Percentiles rank a stretch among this genome's conserved stretches.
Evolutionary conservation across 92 coral and sea anemone species (phyloP).

Genomic region (Zoanthus sansibaricus): DNA sequence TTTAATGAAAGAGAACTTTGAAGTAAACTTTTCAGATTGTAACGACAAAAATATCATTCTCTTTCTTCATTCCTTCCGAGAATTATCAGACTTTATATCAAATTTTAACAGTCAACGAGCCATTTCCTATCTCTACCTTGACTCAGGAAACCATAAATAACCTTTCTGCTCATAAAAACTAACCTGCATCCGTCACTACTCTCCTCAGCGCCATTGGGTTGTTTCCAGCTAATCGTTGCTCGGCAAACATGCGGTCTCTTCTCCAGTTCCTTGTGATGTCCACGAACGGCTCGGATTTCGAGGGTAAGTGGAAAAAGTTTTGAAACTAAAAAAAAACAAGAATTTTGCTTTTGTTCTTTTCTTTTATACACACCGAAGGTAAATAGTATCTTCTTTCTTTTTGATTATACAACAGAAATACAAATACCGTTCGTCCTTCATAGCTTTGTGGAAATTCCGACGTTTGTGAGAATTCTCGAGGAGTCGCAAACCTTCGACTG

Average conservation of each 20-base stretch:
- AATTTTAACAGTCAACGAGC: not conserved
- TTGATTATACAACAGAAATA: no score
- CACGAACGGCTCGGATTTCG: conserved; percentile 22
- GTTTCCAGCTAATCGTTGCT: conserved; percentile 58
- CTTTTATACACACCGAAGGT: not conserved
- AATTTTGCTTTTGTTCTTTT: not conserved
- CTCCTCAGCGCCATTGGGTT: conserved; percentile 54
- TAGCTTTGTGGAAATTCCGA: no score
- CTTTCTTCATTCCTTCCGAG: no score
- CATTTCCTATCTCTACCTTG: conserved; percentile 13
- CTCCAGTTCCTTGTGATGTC: conserved; percentile 29
- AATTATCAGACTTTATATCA: not conserved
- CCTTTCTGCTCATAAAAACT: not conserved
- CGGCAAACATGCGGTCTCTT: conserved; percentile 45
- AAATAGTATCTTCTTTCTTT: not conserved
- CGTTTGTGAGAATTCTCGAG: no score
- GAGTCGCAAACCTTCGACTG: no score
- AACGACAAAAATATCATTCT: no score
- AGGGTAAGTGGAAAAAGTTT: conserved; percentile 12
- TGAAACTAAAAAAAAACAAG: not conserved
- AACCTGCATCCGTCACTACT: conserved; percentile 35
- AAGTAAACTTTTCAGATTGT: not conserved
- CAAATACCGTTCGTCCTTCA: no score
- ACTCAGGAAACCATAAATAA: not conserved
- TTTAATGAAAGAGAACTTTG: no score